Base-by-base conservation (phyloP, 2,888 invertebrate species). In the Lasioglossum calceatum region DNA sequence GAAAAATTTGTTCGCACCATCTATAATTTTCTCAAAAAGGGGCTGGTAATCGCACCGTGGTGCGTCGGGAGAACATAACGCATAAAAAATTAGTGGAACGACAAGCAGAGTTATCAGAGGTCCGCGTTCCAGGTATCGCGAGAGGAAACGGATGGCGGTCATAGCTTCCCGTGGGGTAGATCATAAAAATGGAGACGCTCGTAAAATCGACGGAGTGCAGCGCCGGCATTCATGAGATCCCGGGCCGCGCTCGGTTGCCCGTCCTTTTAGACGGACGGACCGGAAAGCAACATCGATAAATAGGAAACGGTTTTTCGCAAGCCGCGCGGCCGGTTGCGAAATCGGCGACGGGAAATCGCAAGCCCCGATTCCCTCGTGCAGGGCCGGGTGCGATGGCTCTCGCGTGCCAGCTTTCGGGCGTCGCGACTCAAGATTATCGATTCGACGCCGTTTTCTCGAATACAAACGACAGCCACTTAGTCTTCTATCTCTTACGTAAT, bases 161-260 rank as follows among this genome's bases (percentile, higher is more conserved):
- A 75, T 87, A 90, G 81, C 86, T 90, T 85, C 84, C 72, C 77
- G 81, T 8, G 39, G 42, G 23, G 90, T 85, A 84, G 77, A 76
- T 87, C 91, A 85, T 91, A 91, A 91, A 87, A 91, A 89, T 83
- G 82, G 82, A 78, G 89, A 77, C 79, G 84, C 81, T 89, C 90
- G 85, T 91, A 91, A 86, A 90, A 90, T 90, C 86, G 86, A 85
- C 61, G 77, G 79, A 79, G 58, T 80, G 81, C 79, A 80, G 80
- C 82, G 83, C 47, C 80, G 83, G 67, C 47, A 72, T 79, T 54
- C 81, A 58, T 61, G 83, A 79, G 81, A 80, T 77, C 71, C 44
- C 27, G 50, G 54, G 47, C 23, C n/a, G 50, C 32, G 54, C 58
- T 39, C 71, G 27, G 64, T 58, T 84, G 73, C 67, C 47, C 42